Evolutionary conservation across 2,113 vertebrate species (phyloP), one percentile per base, ranked within the genome.

Genomic region (Salvelinus sp.): DNA sequence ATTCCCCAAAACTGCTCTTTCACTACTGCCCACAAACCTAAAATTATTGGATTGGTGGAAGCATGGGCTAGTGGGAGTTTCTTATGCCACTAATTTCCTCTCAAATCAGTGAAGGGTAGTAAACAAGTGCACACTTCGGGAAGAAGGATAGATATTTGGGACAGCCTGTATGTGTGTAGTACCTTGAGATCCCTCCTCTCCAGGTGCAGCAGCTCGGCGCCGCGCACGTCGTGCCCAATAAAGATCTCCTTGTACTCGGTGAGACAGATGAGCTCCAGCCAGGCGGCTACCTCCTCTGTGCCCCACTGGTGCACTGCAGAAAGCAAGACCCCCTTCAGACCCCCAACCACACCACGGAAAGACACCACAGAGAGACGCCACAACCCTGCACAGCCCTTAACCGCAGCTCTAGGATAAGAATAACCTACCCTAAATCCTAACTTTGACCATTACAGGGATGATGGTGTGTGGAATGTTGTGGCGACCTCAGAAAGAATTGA

Each of bases 141-240:
- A 20, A n/a, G 30, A 27, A 14, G 27, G 30, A 30, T 4, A 69
- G 67, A 54, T 44, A 14, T 54, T 18, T 54, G 50, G 4, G 50
- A 54, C 16, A 54, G 12, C 50, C 48, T 16, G 12, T 38, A 58
- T 25, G 7, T 13, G n/a, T 4, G 64, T 20, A 48, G 78, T 95
- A 98, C 97, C 97, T 98, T 98, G 87, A 98, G 95, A 93, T 99
- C 97, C 85, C 97, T 94, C 88, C 98, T 95, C 93, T 99, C 98
- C 90, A 99, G 96, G 83, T 97, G 96, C 85, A 98, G 93, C 80
- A 99, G 95, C 92, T 99, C 98, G 12, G 97, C 94, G 77, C 97
- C 97, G 73, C 96, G 94, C 91, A 99, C 93, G 76, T 99, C 98
- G 57, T 99, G 97, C 22, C 96, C 91, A 30, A 89, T 96, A 89